Evolutionary conservation across 2,888 invertebrate genomes (phyloP).

Genomic region (Mechanitis messenoides): DNA sequence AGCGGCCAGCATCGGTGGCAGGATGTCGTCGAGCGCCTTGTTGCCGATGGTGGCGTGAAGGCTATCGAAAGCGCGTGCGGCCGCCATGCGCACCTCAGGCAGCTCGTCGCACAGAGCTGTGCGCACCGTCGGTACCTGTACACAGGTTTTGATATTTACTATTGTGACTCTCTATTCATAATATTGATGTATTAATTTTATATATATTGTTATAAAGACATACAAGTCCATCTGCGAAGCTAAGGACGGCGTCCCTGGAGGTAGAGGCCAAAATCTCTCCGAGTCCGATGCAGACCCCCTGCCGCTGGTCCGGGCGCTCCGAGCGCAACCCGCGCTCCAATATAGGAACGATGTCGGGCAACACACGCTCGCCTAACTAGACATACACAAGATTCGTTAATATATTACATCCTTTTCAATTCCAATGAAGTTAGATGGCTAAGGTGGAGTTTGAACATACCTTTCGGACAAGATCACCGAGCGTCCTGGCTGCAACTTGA

Average conservation of each 20-base stretch:
- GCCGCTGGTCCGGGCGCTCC: conserved; percentile 94
- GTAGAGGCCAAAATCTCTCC: conserved; percentile 99
- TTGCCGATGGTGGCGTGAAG: conserved; percentile 95
- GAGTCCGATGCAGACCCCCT: conserved; percentile 98
- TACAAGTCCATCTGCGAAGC: conserved; percentile 71
- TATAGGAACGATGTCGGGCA: conserved; percentile 99
- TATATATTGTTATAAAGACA: conserved; percentile 4
- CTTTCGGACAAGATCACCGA: conserved; percentile 97
- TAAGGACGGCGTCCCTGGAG: conserved; percentile 93
- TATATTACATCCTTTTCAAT: background rate
- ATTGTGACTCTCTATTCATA: no score
- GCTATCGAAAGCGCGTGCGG: conserved; percentile 97
- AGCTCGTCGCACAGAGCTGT: conserved; percentile 95
- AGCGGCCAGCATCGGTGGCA: conserved; percentile 90
- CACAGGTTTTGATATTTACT: no score
- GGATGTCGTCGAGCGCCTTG: conserved; percentile 96
- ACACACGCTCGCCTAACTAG: conserved; percentile 93
- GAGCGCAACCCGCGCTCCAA: conserved; percentile 95
- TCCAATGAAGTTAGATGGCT: no score
- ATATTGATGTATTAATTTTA: no score
- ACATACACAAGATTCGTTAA: background rate
- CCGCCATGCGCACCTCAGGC: conserved; percentile 94
- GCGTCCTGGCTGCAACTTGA: conserved; percentile 96
- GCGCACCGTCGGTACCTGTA: conserved; percentile 88
- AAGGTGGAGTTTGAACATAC: conserved; percentile 31